phyloP scores from a whole-genome alignment of 2,888 invertebrate species.

The Pogonocherus hispidulus region DNA sequence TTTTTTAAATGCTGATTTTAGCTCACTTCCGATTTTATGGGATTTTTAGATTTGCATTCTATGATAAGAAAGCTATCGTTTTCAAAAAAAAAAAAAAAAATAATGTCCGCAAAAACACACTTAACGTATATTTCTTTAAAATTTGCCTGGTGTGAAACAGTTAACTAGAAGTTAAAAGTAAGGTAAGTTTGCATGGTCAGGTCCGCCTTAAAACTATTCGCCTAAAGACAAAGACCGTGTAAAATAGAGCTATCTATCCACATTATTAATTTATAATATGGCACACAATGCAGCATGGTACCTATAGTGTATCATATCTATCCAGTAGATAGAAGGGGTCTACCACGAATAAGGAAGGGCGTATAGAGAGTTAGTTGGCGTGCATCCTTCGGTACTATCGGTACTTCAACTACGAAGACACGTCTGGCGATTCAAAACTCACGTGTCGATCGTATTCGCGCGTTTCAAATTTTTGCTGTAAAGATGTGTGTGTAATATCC shows the following conservation, averaged over 20 bases:
- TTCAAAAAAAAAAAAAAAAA: too few species aligned
- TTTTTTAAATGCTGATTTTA: too few species aligned
- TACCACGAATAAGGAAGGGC: slow-evolving; percentile 62
- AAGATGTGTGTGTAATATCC: slow-evolving; percentile 44
- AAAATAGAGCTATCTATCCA: slow-evolving; percentile 28
- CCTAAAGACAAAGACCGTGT: slow-evolving; percentile 16
- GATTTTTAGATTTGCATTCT: too few species aligned
- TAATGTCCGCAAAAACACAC: too few species aligned
- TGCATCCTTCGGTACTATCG: slow-evolving; percentile 60
- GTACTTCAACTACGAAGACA: slow-evolving; percentile 56
- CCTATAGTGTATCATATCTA: slow-evolving; percentile 49
- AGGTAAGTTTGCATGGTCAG: too few species aligned
- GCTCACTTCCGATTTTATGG: too few species aligned
- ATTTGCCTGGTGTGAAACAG: too few species aligned
- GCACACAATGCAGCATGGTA: slow-evolving; percentile 42
- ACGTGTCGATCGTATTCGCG: slow-evolving; percentile 58
- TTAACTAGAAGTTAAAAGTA: too few species aligned
- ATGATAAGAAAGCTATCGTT: too few species aligned
- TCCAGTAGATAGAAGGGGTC: slow-evolving; percentile 62
- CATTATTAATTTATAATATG: slow-evolving; percentile 38
- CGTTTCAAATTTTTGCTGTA: slow-evolving; percentile 14
- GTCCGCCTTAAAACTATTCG: not conserved
- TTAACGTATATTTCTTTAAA: too few species aligned
- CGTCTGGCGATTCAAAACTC: slow-evolving; percentile 53
- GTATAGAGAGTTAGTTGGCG: slow-evolving; percentile 58